Conservation (phyloP, 2,113 vertebrate genomes). For the Setophaga petechia region DNA sequence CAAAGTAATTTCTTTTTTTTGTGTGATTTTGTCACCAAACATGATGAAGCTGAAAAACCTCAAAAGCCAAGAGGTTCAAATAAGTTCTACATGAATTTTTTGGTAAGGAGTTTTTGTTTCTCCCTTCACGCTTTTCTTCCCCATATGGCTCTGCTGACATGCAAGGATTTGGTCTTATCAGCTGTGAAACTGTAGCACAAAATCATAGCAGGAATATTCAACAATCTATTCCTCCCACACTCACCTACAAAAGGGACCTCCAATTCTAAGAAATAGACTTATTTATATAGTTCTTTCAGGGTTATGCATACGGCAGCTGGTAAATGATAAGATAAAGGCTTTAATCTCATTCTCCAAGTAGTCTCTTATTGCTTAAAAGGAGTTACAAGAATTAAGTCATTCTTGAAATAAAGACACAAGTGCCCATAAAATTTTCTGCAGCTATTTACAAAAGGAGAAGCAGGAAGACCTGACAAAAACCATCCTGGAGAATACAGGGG, state of each 20-base stretch:
- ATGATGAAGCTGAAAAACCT: neutral
- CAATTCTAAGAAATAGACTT: neutral
- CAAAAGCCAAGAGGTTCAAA: neutral
- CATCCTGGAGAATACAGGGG: neutral
- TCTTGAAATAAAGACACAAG: neutral
- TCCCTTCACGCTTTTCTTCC: neutral
- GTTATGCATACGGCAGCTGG: neutral
- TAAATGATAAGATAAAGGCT: neutral
- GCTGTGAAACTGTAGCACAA: neutral
- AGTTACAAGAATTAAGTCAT: neutral
- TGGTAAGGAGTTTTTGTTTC: neutral
- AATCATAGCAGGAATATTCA: neutral
- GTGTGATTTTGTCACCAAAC: neutral
- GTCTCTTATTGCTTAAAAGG: neutral
- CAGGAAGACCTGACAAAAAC: neutral
- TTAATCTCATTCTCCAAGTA: neutral
- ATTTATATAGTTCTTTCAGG: neutral
- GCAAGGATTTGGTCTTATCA: neutral
- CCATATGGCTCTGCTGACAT: neutral
- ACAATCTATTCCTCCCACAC: neutral
- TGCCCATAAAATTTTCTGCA: neutral
- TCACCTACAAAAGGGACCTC: neutral
- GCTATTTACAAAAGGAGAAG: neutral
- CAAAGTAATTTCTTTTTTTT: neutral
- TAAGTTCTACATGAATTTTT: neutral